Conservation (phyloP, 2,888 invertebrate genomes). For the Steinernema hermaphroditum region DNA sequence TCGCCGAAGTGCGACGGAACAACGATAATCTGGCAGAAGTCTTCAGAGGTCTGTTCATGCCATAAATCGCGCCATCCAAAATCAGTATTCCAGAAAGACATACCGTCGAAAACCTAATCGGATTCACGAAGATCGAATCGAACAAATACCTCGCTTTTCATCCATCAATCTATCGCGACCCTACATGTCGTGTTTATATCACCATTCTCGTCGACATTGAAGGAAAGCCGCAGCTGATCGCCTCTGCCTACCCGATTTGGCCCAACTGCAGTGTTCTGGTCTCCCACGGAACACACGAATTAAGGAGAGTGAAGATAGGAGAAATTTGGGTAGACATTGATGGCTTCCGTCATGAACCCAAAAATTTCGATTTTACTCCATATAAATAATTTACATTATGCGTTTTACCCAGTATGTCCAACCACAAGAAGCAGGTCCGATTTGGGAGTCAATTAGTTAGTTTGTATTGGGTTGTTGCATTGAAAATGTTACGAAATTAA, state of each 20-base stretch:
- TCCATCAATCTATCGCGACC: background rate
- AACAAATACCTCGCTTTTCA: background rate
- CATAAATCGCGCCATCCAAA: background rate
- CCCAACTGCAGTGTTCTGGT: background rate
- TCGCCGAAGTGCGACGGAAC: no score
- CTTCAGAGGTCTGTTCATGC: background rate
- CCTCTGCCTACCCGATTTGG: background rate
- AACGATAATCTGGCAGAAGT: background rate
- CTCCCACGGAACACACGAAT: background rate
- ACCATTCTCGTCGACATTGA: background rate
- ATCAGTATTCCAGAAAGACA: background rate
- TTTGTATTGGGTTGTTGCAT: no score
- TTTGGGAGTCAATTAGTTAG: no score
- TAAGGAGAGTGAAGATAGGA: background rate
- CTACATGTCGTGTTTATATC: background rate
- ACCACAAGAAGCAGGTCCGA: no score
- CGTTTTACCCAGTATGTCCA: no score
- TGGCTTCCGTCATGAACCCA: background rate
- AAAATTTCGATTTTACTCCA: no score
- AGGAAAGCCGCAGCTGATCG: background rate
- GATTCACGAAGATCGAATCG: background rate
- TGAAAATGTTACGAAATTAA: no score
- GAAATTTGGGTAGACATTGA: background rate
- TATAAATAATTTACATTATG: no score
- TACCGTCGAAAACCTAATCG: background rate